Conservation (phyloP, 2,797 vertebrate species). For the Cossypha heuglini region DNA sequence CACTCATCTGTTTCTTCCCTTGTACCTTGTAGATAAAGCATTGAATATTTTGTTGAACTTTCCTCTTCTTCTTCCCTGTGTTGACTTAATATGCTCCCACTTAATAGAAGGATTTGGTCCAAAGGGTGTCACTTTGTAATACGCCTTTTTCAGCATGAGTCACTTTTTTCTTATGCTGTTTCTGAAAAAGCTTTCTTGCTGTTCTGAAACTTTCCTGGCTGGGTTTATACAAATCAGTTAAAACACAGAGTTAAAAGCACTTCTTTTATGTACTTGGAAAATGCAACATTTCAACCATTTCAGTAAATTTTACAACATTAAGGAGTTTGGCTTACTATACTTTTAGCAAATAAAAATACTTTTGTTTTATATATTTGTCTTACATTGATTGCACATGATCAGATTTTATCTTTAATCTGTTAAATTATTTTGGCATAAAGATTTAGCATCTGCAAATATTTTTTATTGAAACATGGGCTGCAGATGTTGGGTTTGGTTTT, state of each 20-base stretch:
- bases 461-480: conserved; percentile 37
- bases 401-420: conserved; percentile 17
- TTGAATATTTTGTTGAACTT: not conserved
- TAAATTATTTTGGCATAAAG: conserved; percentile 47
- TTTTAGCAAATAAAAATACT: not conserved
- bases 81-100: not conserved
- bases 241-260: not conserved
- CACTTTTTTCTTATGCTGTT: not conserved
- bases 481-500: conserved; percentile 49
- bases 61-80: not conserved
- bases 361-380: not conserved
- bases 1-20: not conserved
- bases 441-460: conserved; percentile 62
- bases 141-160: not conserved
- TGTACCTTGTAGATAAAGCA: not conserved
- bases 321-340: not conserved
- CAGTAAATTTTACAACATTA: not conserved
- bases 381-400: conserved; percentile 21
- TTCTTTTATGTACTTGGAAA: not conserved
- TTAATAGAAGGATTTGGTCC: conserved; percentile 12
- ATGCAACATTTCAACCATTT: not conserved
- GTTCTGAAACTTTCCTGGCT: conserved; percentile 9
- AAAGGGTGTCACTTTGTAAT: not conserved
- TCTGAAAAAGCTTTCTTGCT: not conserved
- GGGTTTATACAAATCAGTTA: not conserved